Evolutionary conservation across 2,888 invertebrate genomes (phyloP), one percentile per base, ranked within the genome.

Genomic region (Sarcophaga caerulescens): DNA sequence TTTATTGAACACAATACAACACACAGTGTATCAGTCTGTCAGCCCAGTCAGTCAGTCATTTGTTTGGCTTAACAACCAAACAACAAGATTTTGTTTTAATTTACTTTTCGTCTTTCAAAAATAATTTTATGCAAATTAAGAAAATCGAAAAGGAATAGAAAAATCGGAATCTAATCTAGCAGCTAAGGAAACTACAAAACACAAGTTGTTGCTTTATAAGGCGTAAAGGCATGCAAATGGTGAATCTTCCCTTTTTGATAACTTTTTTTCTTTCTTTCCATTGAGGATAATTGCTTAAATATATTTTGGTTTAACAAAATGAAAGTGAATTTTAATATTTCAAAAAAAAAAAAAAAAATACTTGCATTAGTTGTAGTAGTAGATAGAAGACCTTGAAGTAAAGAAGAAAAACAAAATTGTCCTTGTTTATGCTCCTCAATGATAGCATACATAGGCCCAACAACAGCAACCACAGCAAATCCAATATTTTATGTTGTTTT

Each of bases 111-210:
- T 78, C 59, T 60, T 77, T 14, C 5, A 4, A 23, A 73, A 84
- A 81, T 62, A 78, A 84, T 70, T 78, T 84, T 86, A 86, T 86
- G 86, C 84, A 86, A 86, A 86, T 86, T 84, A 66, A 78, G 66
- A 79, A 45, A 52, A 35, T 17, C 52, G 66, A 69, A 76, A 81
- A 59, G 19, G 23, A 68, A 45, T 19, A 45, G 62, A 73, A 63
- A 14, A 44, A 52, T 47, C 25, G 10, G 63, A 69, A 81, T 25
- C 35, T 17, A 73, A 60, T 62, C 59, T 14, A 45, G 1, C 8
- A 10, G 11, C 11, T 66, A 14, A 69, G n/a, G 19, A 60, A 19
- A n/a, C 12, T 17, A n/a, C 17, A 60, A 8, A 60, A 76, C 63
- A 44, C n/a, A 62, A 17, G 44, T n/a, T 44, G 47, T n/a, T 25